Percentiles rank a stretch among this genome's conserved stretches.
phyloP scores from a whole-genome alignment of 2,888 invertebrate genomes.

The Cryptocephalus moraei region DNA sequence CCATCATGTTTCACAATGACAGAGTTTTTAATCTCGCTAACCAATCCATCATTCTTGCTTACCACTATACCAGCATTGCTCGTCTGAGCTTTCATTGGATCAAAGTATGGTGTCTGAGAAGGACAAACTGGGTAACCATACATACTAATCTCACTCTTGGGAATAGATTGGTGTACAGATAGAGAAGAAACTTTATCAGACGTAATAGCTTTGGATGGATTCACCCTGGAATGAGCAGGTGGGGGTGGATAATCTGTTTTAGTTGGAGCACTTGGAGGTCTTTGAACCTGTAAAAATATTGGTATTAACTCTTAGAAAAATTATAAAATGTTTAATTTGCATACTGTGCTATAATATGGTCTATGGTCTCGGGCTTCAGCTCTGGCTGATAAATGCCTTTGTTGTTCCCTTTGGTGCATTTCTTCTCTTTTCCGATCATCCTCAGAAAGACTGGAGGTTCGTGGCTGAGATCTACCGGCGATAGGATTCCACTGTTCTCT shows the following conservation, averaged over 20 bases:
- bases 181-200: constrained; percentile 1
- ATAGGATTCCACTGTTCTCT: constrained; percentile 45
- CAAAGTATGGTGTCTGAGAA: constrained; percentile 37
- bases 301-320: not conserved
- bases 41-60: constrained; percentile 42
- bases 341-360: constrained; percentile 23
- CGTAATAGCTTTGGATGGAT: constrained; percentile 15
- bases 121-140: constrained; percentile 53
- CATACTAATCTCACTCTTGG: constrained; percentile 57
- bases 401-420: constrained; percentile 32
- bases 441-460: constrained; percentile 27
- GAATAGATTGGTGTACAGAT: constrained; percentile 17
- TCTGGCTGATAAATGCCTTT: constrained; percentile 29
- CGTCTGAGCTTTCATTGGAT: constrained; percentile 50
- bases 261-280: constrained; percentile 33
- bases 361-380: constrained; percentile 30
- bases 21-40: constrained; percentile 61
- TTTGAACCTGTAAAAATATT: constrained; percentile 19
- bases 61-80: constrained; percentile 26
- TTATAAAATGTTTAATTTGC: constrained; percentile 1
- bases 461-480: constrained; percentile 41
- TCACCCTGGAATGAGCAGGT: constrained; percentile 36
- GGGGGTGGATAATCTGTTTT: constrained; percentile 42
- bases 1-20: constrained; percentile 73
- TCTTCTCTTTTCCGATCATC: constrained; percentile 36